Evolutionary conservation across 2,113 vertebrate species (phyloP).

Genomic region (Etheostoma cragini): DNA sequence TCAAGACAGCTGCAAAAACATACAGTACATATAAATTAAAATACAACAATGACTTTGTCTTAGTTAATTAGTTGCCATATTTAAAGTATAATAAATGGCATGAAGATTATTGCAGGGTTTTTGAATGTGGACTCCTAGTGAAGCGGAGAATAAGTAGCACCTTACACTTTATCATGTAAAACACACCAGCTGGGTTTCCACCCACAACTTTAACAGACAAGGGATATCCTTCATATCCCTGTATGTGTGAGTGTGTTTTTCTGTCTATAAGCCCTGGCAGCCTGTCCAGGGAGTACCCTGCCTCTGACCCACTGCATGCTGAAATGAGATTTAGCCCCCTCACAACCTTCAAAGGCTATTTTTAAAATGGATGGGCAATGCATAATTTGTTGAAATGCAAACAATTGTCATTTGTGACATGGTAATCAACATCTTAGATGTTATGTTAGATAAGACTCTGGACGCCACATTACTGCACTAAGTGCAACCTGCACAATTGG

Average conservation of each 20-base stretch:
- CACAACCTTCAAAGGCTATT: neutral
- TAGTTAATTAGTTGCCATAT: no score
- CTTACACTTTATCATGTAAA: neutral
- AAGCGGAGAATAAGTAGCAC: neutral
- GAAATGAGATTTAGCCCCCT: neutral
- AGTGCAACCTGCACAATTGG: no score
- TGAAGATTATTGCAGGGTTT: neutral
- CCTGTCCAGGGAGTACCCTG: neutral
- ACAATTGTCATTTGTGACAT: neutral
- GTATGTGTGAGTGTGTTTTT: constrained; percentile 17
- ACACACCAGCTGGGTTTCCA: neutral
- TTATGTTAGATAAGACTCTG: no score
- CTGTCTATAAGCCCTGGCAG: constrained; percentile 11
- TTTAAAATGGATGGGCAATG: neutral
- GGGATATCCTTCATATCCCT: neutral
- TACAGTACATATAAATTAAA: neutral
- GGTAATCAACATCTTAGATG: neutral
- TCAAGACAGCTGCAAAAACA: neutral
- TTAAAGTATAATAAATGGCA: neutral
- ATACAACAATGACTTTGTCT: no score
- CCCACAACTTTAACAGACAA: constrained; percentile 19
- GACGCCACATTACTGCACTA: no score
- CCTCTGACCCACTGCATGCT: neutral
- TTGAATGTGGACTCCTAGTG: neutral
- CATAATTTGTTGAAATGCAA: neutral